Percentiles rank a stretch among this genome's conserved stretches.
phyloP scores from a whole-genome alignment of 2,888 invertebrate species.

The Drosophila setosimentum region DNA sequence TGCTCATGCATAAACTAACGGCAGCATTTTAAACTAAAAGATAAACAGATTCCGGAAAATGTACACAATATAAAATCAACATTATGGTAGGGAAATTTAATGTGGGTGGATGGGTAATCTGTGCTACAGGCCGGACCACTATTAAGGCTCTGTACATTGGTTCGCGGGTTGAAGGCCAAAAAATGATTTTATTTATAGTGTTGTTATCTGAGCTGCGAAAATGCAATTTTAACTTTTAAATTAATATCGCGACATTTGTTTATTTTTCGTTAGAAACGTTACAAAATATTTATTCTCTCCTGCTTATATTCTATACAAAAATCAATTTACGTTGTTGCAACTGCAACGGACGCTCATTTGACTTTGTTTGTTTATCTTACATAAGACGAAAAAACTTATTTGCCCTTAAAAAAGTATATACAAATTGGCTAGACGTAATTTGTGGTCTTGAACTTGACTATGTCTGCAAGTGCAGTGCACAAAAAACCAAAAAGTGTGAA shows the following conservation, averaged over 20 bases:
- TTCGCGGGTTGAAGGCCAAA: slow-evolving; percentile 13
- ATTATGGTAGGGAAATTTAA: background rate
- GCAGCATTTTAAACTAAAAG: slow-evolving; percentile 13
- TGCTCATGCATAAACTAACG: slow-evolving; percentile 8
- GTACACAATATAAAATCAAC: slow-evolving; percentile 18
- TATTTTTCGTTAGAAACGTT: background rate
- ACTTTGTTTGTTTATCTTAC: slow-evolving; percentile 69
- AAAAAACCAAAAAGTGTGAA: background rate
- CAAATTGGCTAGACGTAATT: slow-evolving; percentile 24
- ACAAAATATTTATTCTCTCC: slow-evolving; percentile 1
- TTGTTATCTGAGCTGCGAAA: slow-evolving; percentile 32
- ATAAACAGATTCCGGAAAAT: slow-evolving; percentile 28
- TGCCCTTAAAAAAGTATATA: slow-evolving; percentile 59
- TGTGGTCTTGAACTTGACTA: slow-evolving; percentile 76
- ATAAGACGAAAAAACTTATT: slow-evolving; percentile 36
- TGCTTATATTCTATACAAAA: slow-evolving; percentile 12
- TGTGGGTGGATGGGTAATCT: slow-evolving; percentile 20
- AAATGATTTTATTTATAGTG: slow-evolving; percentile 24
- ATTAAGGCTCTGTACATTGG: background rate
- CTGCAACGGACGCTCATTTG: slow-evolving; percentile 58
- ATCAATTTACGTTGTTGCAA: slow-evolving; percentile 43
- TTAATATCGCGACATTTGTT: background rate
- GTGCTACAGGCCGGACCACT: background rate
- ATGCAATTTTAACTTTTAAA: slow-evolving; percentile 18
- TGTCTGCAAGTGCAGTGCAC: slow-evolving; percentile 28